Conservation (phyloP, 2,888 invertebrate genomes). For the Melikaiella ostensackeni region DNA sequence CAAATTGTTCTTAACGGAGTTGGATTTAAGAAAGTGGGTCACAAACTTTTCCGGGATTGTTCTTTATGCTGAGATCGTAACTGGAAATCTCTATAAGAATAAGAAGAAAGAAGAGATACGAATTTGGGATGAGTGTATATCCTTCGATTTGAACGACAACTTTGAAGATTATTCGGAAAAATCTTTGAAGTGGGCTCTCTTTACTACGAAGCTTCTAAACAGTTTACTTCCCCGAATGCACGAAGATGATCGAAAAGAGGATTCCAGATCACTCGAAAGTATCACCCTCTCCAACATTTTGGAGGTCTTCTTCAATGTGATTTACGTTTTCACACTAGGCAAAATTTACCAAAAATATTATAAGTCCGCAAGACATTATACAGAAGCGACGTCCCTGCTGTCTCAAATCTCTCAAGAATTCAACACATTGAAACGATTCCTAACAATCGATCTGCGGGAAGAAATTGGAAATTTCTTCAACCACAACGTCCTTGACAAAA, state of each 20-base stretch:
- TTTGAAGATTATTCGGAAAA: conserved; percentile 63
- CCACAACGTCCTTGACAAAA: conserved; percentile 3
- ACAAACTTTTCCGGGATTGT: conserved; percentile 63
- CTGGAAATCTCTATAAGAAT: conserved; percentile 67
- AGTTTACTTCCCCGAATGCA: conserved; percentile 53
- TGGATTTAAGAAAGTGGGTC: conserved; percentile 66
- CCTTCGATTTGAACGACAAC: conserved; percentile 46
- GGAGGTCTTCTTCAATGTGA: conserved; percentile 68
- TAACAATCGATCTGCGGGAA: conserved; percentile 47
- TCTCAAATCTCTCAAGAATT: conserved; percentile 4
- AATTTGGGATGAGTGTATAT: conserved; percentile 5
- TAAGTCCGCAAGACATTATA: conserved; percentile 73
- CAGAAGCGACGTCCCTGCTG: background rate
- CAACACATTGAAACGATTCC: background rate
- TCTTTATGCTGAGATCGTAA: conserved; percentile 70
- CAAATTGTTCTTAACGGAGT: conserved; percentile 61
- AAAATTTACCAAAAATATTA: conserved; percentile 74
- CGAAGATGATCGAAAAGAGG: background rate
- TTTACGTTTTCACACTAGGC: conserved; percentile 72
- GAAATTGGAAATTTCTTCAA: conserved; percentile 10
- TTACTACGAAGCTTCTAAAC: conserved; percentile 66
- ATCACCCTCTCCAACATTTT: conserved; percentile 64
- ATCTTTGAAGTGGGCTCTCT: conserved; percentile 71
- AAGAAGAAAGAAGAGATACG: conserved; percentile 54
- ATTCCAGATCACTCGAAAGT: conserved; percentile 35